Evolutionary conservation across 1,140 invertebrate species (phyloP), one percentile per base, ranked within the genome.

Genomic region (Planococcus citri): DNA sequence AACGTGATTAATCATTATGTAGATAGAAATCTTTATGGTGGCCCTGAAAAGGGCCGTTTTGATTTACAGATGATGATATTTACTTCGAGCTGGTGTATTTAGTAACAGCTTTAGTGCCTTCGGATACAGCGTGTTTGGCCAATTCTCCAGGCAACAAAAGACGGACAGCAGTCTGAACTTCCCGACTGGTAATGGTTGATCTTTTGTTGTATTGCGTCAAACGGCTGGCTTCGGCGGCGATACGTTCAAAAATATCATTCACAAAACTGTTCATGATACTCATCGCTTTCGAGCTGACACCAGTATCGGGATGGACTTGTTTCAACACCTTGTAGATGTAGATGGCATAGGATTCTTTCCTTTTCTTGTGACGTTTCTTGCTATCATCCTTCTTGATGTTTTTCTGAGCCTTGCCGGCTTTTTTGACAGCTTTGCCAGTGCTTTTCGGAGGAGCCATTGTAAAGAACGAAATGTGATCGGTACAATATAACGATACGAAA

Each of bases 291-390:
- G 78, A 79, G 20, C 84, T 87, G 57, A 89, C 84, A 29, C 86
- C 86, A 70, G 84, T 87, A 74, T 88, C 78, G 1, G 85, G 85
- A 75, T 87, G 85, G 2, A 88, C 86, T 75, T 87, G 84, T 73
- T 87, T 86, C 74, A 90, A 74, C n/a, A 90, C 80, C 74, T 88
- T 88, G 78, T 85, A 86, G 14, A 87, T 81, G 77, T 88, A 89
- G 69, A 86, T 85, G 0, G 82, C 82, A 79, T 88, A 90, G 70
- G 80, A 84, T 75, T 88, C 83, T 79, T 85, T 86, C 79, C 83
- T 82, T 77, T 75, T 79, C 79, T 82, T 82, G 77, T 75, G 79
- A 72, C 81, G 83, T 77, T 79, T 82, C 69, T 83, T 80, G 17
- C 73, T 87, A 82, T 68, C 68, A 68, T 33, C 27, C 27, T 68